Base-by-base conservation (phyloP, 2,888 invertebrate species). In the Linyphia triangularis region DNA sequence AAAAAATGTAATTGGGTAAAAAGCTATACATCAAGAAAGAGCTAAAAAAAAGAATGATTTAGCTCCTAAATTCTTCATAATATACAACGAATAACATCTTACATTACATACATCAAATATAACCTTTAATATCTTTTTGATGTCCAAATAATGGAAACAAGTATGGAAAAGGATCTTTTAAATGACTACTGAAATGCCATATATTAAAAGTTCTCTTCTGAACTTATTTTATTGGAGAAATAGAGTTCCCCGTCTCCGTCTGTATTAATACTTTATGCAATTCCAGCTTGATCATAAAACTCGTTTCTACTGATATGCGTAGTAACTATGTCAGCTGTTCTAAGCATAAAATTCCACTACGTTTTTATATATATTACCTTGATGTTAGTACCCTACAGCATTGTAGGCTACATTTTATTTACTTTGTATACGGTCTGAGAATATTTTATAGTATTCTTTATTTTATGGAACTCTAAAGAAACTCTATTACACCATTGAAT, bases 291-390 rank as follows among this genome's bases (percentile, higher is more conserved):
- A 63, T 51, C 83, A 51, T 83, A 83, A 83, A 83, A 82, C 61
- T 72, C 30, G 19, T 57, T 65, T 61, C 65, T 24, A 10, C 70
- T 22, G 59, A 82, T 61, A 61, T 82, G 70, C 82, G 37, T 82
- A 28, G 72, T 28, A 24, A 43, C 61, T 63, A 65, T 65, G 73
- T 83, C 83, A 83, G 83, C 83, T 83, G 83, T 33, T 37, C 24
- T 65, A 24, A 28, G 65, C 59, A 73, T 83, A 83, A 83, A 83
- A 83, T 63, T 63, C 40, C 51, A 83, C 59, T 28, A 65, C 61
- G 26, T 37, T 73, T n/a, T 83, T 73, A 83, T 83, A 73, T 83
- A 83, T 73, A 73, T 73, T 83, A 83, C 65, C 65, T 83, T 83
- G 73, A 83, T 83, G 83, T 83, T 65, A 51, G 83, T 43, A 22